Evolutionary conservation across 2,888 invertebrate genomes (phyloP), one percentile per base, ranked within the genome.

Genomic region (Heteromyza rotundicornis): DNA sequence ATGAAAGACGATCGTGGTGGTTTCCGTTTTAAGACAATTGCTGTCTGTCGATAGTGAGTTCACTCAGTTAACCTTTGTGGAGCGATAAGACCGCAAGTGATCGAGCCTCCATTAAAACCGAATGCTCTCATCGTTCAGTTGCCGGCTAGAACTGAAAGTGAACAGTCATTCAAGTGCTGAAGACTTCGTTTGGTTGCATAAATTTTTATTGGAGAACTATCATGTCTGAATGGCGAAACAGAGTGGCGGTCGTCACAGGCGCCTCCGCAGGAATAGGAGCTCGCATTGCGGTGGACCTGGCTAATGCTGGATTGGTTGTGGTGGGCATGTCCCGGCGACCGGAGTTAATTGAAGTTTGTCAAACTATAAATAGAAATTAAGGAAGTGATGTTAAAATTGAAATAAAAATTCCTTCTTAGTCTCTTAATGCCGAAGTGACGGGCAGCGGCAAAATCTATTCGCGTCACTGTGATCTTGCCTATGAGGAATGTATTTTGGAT

Each of bases 321-420:
- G 81, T 87, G 2, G 87, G 86, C 2, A 79, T 87, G 60, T 86
- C 86, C 2, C 77, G 87, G 58, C 84, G 85, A 32, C 73, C 77
- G 1, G 82, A 85, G 51, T 77, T 82, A 58, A 83, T 87, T 32
- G 76, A 86, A 78, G 85, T 82, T 62, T 65, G 70, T 51, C 7
- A 1, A 3, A 3, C n/a, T 40, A n/a, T 40, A n/a, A 40, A 40
- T n/a, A 40, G n/a, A 40, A 40, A 8, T 3, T 12, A 32, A 32
- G 32, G 32, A 12, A 32, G 32, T 50, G 59, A n/a, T 5, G n/a
- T 10, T 20, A n/a, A n/a, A n/a, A 19, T 2, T 12, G 7, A 1
- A 16, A 1, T 1, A 58, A 7, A 16, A 17, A 0, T 24, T 27
- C n/a, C 40, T 40, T n/a, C 16, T 3, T n/a, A 83, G 83, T 72